Percentiles rank a stretch among this genome's conserved stretches.
phyloP scores from a whole-genome alignment of 2,888 invertebrate genomes.

The Tricholauxania praeusta region DNA sequence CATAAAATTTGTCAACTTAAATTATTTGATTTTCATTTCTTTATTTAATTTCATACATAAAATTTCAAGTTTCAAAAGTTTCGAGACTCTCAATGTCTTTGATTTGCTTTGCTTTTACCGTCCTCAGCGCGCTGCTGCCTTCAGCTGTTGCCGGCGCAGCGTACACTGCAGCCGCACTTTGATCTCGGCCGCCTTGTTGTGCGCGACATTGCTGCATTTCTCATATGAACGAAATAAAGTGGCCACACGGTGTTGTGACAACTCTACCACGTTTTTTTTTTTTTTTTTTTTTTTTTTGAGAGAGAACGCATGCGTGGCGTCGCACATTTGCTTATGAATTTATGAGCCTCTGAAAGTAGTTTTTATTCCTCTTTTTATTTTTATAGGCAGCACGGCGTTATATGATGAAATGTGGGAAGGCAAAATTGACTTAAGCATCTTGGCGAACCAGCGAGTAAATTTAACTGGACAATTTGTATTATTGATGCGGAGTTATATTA shows the following conservation, averaged over 20 bases:
- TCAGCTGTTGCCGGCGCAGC: not conserved
- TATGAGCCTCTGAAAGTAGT: not conserved
- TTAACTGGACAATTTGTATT: too few species aligned
- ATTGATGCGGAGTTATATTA: too few species aligned
- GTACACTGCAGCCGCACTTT: slow-evolving; percentile 1
- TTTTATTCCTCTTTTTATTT: not conserved
- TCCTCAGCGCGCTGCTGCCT: not conserved
- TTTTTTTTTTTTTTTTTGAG: not conserved
- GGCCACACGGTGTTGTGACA: slow-evolving; percentile 18
- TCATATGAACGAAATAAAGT: slow-evolving; percentile 4
- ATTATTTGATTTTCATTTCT: not conserved
- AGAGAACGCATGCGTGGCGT: slow-evolving; percentile 3
- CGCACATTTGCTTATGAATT: not conserved
- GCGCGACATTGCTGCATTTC: not conserved
- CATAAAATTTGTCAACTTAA: slow-evolving; percentile 1
- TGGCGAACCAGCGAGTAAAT: slow-evolving; percentile 51
- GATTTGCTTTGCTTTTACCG: too few species aligned
- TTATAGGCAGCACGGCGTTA: not conserved
- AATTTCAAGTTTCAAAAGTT: not conserved
- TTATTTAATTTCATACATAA: not conserved
- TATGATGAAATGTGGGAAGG: slow-evolving; percentile 29
- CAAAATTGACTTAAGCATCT: slow-evolving; percentile 63
- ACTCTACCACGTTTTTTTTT: not conserved
- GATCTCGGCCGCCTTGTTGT: slow-evolving; percentile 23
- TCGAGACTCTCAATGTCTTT: too few species aligned